Conservation (phyloP, 1,140 invertebrate genomes). For the Euura lappo region DNA sequence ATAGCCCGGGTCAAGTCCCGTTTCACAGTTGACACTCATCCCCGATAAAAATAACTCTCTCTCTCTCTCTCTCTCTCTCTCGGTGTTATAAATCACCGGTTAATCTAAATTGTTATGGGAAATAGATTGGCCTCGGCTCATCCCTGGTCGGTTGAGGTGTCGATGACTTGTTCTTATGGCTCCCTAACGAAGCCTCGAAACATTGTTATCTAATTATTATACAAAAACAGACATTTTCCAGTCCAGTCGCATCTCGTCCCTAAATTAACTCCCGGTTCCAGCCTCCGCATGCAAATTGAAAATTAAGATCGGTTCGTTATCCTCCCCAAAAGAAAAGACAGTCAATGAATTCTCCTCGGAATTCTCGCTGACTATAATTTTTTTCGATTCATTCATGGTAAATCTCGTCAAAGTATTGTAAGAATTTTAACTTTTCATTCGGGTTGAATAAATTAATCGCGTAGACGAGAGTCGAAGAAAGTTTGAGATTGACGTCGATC, state of each 20-base stretch:
- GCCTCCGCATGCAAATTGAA: conserved; percentile 3
- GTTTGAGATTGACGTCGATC: too few species aligned
- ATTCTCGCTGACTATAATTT: too few species aligned
- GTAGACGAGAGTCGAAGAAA: too few species aligned
- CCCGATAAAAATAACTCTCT: too few species aligned
- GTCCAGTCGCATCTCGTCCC: not conserved
- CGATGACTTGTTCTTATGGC: not conserved
- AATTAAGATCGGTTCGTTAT: conserved; percentile 3
- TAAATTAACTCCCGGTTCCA: not conserved
- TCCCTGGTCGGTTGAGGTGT: not conserved
- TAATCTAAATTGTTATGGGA: conserved; percentile 7
- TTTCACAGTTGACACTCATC: too few species aligned
- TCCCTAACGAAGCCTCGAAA: not conserved
- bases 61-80: not conserved
- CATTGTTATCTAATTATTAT: conserved; percentile 10
- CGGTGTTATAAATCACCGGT: not conserved
- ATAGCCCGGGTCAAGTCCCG: too few species aligned
- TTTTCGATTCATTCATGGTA: too few species aligned
- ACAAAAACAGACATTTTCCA: conserved; percentile 4
- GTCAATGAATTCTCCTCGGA: too few species aligned
- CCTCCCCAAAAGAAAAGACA: not conserved
- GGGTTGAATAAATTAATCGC: too few species aligned
- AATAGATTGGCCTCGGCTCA: not conserved
- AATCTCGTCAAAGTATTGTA: too few species aligned
- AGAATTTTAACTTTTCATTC: too few species aligned